Base-by-base conservation (phyloP, 2,888 invertebrate genomes). In the Sphaerophoria rueppellii region DNA sequence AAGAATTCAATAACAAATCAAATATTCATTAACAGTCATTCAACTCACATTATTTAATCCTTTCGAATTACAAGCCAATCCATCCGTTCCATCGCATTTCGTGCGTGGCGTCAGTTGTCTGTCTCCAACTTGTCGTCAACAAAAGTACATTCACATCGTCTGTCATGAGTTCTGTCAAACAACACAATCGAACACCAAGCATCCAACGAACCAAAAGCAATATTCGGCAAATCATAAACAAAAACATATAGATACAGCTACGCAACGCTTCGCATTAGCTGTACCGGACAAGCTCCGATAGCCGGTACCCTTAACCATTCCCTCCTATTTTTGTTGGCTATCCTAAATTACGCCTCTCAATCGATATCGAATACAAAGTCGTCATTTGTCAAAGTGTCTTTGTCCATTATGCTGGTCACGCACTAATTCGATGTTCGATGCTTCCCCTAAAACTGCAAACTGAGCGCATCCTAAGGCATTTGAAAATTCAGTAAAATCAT, bases 311-410 rank as follows among this genome's bases (percentile, higher is more conserved):
- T 60, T 12, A 5, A 40, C 60, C 40, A 58, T 11, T 43, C 32
- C 61, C 12, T 14, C 24, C 35, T 12, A 24, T 24, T 2, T 24
- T 24, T 24, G 24, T 24, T 50, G 40, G 40, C 71, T 40, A 40
- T n/a, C n/a, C 72, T 34, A 4, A 60, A 83, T 83, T 83, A 81
- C 58, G 81, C 77, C 73, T 81, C 81, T 85, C 85, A 85, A 81
- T 76, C 72, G 81, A 71, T 77, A 81, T 81, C 76, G 83, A 80
- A 75, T 75, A 85, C 83, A 80, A 65, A 80, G 81, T 85, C 76
- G 76, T 85, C 85, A 85, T 80, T 81, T 81, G 85, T 85, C 85
- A 80, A 73, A 24, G 52, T 55, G 67, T 52, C 80, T 58, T 32
- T 55, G 69, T 60, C 60, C 48, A 81, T 67, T 63, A 85, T 85